phyloP scores from a whole-genome alignment of 2,797 vertebrate species.

The Arctocebus calabarensis region DNA sequence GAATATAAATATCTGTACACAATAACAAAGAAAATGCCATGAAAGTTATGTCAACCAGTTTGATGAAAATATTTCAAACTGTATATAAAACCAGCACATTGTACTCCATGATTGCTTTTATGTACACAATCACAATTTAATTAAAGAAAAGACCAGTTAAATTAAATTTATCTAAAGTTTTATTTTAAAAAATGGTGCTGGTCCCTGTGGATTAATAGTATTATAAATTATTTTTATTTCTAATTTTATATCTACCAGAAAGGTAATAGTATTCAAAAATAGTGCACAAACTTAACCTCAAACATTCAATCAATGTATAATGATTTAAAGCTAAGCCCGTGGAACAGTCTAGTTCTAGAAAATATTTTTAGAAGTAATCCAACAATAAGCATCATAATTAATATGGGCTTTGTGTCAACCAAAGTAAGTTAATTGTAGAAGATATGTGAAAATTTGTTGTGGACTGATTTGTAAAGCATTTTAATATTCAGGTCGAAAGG shows the following conservation, averaged over 20 bases:
- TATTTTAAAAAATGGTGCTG: neutral
- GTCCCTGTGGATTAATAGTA: conserved; percentile 1
- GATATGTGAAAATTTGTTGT: neutral
- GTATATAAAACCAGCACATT: too few species aligned
- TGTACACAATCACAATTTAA: too few species aligned
- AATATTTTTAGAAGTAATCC: neutral
- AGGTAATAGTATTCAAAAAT: neutral
- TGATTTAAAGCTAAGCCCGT: conserved; percentile 15
- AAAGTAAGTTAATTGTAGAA: neutral
- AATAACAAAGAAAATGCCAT: too few species aligned
- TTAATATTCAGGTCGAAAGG: neutral
- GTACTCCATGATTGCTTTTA: too few species aligned
- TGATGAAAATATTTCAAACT: too few species aligned
- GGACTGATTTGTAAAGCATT: conserved; percentile 11
- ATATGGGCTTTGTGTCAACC: neutral
- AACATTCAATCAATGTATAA: neutral
- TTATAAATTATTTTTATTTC: neutral
- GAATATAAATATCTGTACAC: too few species aligned
- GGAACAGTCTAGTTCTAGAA: neutral
- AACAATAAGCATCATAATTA: neutral
- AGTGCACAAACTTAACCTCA: conserved; percentile 12
- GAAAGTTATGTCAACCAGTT: too few species aligned
- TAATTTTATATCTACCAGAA: neutral
- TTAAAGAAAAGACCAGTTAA: neutral
- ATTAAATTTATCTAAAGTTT: conserved; percentile 36